Evolutionary conservation across 2,797 vertebrate genomes (phyloP).

Genomic region (Furcifer pardalis): DNA sequence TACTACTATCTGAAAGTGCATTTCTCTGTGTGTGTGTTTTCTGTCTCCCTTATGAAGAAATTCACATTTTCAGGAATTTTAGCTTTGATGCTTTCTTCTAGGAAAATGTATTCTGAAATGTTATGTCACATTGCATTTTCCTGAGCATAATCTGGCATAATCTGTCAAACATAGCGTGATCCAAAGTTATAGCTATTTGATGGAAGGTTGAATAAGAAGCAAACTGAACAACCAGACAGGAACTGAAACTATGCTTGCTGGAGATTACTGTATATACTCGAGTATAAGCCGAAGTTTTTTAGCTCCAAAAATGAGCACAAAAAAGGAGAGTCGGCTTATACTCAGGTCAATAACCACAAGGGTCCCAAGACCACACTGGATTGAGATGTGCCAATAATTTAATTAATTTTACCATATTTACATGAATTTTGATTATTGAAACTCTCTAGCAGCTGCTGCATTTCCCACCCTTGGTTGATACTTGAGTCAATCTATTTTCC

Average conservation of each 20-base stretch:
- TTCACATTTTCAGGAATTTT: not conserved
- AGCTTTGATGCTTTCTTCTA: not conserved
- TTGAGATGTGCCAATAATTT: too few species aligned
- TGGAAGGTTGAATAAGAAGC: not conserved
- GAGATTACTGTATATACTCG: too few species aligned
- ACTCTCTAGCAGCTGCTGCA: too few species aligned
- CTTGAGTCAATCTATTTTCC: too few species aligned
- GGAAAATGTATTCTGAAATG: not conserved
- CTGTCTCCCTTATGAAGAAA: not conserved
- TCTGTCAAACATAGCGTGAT: not conserved
- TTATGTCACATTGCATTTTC: not conserved
- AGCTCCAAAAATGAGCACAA: too few species aligned
- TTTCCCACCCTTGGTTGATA: too few species aligned
- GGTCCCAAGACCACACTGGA: too few species aligned
- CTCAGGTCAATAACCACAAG: too few species aligned
- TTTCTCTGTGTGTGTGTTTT: not conserved
- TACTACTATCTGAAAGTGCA: not conserved
- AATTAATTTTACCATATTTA: too few species aligned
- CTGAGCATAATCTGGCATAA: not conserved
- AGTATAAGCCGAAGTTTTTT: too few species aligned
- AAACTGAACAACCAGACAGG: not conserved
- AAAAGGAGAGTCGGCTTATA: too few species aligned
- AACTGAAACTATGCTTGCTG: not conserved
- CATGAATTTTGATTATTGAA: too few species aligned
- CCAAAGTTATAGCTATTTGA: not conserved